phyloP scores from a whole-genome alignment of 2,797 vertebrate species.

The Ataeniobius toweri region DNA sequence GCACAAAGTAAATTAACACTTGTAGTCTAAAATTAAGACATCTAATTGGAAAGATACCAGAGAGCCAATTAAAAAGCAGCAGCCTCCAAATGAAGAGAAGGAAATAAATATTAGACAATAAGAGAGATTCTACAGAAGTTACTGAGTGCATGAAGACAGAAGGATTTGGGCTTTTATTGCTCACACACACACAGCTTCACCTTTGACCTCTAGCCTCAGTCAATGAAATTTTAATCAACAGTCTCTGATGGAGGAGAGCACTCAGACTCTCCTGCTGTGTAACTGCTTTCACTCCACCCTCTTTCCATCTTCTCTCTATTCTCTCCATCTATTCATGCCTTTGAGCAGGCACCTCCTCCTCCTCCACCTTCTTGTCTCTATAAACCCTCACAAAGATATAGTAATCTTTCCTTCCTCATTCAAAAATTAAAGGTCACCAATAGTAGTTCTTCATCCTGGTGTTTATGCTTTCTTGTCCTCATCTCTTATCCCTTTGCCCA shows the following conservation, averaged over 20 bases:
- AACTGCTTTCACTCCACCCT: slow-evolving; percentile 51
- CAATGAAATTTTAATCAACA: slow-evolving; percentile 84
- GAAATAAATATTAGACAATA: slow-evolving; percentile 52
- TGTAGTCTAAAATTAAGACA: slow-evolving; percentile 11
- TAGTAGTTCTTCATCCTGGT: slow-evolving; percentile 10
- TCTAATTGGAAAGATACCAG: neutral
- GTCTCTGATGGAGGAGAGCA: slow-evolving; percentile 75
- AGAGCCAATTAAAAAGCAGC: slow-evolving; percentile 38
- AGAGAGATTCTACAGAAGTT: slow-evolving; percentile 34
- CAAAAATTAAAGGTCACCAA: slow-evolving; percentile 54
- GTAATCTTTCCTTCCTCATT: slow-evolving; percentile 36
- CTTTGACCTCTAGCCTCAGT: slow-evolving; percentile 66
- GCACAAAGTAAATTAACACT: neutral
- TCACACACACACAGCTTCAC: slow-evolving; percentile 36
- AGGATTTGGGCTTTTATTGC: slow-evolving; percentile 27
- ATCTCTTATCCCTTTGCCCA: neutral
- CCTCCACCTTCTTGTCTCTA: slow-evolving; percentile 7
- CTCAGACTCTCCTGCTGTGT: slow-evolving; percentile 82
- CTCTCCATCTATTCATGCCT: slow-evolving; percentile 63
- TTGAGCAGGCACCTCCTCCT: slow-evolving; percentile 36
- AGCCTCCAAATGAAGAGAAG: slow-evolving; percentile 36
- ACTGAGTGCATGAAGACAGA: slow-evolving; percentile 37
- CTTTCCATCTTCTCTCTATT: slow-evolving; percentile 37
- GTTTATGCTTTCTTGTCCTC: neutral
- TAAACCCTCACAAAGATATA: slow-evolving; percentile 13